Base-by-base conservation (phyloP, 2,113 vertebrate genomes). In the Aspiorhynchus laticeps region DNA sequence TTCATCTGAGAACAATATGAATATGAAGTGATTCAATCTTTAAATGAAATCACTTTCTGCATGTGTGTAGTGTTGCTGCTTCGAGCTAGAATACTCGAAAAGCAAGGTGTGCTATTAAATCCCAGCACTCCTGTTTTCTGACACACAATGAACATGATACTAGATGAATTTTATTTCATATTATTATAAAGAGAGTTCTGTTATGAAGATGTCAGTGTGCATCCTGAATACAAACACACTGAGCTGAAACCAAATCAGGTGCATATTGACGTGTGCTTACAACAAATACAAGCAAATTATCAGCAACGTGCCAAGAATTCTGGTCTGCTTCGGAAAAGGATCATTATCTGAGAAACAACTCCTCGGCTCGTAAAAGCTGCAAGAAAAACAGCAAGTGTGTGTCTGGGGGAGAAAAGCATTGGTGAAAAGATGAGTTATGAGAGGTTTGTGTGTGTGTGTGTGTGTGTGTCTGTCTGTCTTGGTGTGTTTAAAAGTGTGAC, bases 351-450 rank as follows among this genome's bases (percentile, higher is more conserved):
- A 56, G 46, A 82, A 71, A 7, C 74, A 53, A 87, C 56, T 8
- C 24, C 36, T 74, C 43, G 1, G 59, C 71, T 28, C 51, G 15
- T 69, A 73, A 86, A 86, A 71, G 46, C 77, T 31, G 38, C 7
- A 51, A 74, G 81, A 46, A 73, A 63, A 63, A 67, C 21, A 59
- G 65, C 56, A 59, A 61, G 84, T 85, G 84, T 63, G 83, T 78
- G 84, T 85, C 73, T 36, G 61, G 31, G 65, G 7, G 41, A 73
- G 46, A 86, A 59, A 74, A 56, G 63, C 7, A 56, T 43, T 51
- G 76, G 65, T 38, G n/a, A 77, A 80, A 67, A 69, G 76, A 80
- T 74, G 76, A 88, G 77, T 51, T 78, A 63, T 85, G 83, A 85
- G 59, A n/a, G n/a, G n/a, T n/a, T n/a, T n/a, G 12, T 78, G 51